Evolutionary conservation across 1,140 invertebrate genomes (phyloP), one percentile per base, ranked within the genome.

Genomic region (Meloidogyne floridensis): DNA sequence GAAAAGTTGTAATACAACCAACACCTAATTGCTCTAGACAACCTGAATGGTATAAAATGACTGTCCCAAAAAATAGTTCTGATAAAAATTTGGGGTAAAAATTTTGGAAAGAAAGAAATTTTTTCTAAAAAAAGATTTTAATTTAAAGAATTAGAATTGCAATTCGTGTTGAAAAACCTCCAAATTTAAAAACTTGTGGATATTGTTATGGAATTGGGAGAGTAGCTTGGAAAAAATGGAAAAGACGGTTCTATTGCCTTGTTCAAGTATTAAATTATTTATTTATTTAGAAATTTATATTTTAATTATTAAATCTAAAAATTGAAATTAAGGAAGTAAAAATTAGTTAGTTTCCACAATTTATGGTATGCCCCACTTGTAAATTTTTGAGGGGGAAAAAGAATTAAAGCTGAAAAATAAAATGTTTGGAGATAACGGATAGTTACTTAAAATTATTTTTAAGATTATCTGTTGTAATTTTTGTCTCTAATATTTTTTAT

Each of bases 201-300:
- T 95, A 90, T 81, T 92, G 98, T 42, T 98, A 95, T 91, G 95
- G 95, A 8, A 92, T 96, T 86, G 97, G 97, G 43, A 98, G 98
- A 92, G 95, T 94, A 81, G 95, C 98, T 0, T 99, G 97, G 97
- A 97, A 98, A 90, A 99, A 99, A 91, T 99, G 97, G 96, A 99
- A 99, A 91, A 95, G 95, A 89, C 93, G 98, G 81, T 99, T 98
- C 91, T 98, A 96, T 93, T 96, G 98, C 81, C 91, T 99, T 77
- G 97, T 99, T 69, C 97, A 99, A 93, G 92, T 92, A 91, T 99
- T 32, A 53, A 6, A 47, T 47, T 6, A 6, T 47, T 47, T 47
- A 47, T 47, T 47, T 54, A 11, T 10, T n/a, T 47, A 7, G 3
- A 47, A 47, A 47, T 47, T 47, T 47, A 47, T 47, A 47, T 47